Evolutionary conservation across 2,797 vertebrate species (phyloP).

Genomic region (Chelidonichthys spinosus): DNA sequence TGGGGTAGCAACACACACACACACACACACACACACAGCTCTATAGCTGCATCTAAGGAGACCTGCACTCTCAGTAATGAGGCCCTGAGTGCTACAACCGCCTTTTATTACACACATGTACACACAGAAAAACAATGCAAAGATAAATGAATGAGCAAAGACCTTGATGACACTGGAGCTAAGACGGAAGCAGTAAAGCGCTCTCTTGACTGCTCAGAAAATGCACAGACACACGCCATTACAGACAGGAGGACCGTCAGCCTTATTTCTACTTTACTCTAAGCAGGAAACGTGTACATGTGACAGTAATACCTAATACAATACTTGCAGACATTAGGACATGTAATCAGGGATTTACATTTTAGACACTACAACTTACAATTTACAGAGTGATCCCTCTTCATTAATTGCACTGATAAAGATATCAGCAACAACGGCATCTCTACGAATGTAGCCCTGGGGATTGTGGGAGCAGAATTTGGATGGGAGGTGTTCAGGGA

Average conservation of each 20-base stretch:
- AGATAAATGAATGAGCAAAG: slow-evolving; percentile 26
- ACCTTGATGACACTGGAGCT: slow-evolving; percentile 2
- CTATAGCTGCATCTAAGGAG: slow-evolving; percentile 17
- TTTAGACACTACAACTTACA: no score
- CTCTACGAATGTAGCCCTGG: neutral
- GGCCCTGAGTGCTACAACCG: slow-evolving; percentile 38
- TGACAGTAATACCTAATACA: neutral
- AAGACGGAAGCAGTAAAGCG: neutral
- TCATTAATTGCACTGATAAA: neutral
- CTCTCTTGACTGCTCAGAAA: neutral
- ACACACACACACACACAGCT: slow-evolving; percentile 4
- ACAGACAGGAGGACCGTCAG: neutral
- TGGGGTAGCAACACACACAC: neutral
- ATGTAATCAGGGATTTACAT: no score
- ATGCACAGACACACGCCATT: neutral
- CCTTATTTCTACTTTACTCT: slow-evolving; percentile 18
- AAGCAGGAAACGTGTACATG: neutral
- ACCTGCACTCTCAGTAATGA: slow-evolving; percentile 56
- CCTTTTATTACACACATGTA: slow-evolving; percentile 24
- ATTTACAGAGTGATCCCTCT: no score
- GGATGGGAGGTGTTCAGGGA: neutral
- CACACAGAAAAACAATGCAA: slow-evolving; percentile 16
- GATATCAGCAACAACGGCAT: neutral
- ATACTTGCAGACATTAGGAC: no score
- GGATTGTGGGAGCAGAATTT: slow-evolving; percentile 2